Conservation (phyloP, 1,140 invertebrate species). For the Idris sp. region DNA sequence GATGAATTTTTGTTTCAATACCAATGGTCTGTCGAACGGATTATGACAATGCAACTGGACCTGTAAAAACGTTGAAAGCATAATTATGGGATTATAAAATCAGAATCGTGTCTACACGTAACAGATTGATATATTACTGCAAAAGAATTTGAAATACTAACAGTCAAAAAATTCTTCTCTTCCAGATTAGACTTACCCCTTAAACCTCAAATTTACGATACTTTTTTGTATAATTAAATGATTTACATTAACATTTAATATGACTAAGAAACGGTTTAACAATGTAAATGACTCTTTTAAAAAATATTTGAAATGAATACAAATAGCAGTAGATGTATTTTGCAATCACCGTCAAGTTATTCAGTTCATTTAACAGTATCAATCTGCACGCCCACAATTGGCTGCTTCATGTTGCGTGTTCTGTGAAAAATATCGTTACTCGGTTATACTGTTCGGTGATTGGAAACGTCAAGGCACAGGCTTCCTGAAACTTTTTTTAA, state of each 20-base stretch:
- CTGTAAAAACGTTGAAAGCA: constrained; percentile 36
- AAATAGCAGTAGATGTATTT: constrained; percentile 35
- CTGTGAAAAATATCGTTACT: constrained; percentile 54
- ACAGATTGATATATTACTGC: constrained; percentile 56
- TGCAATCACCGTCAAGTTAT: constrained; percentile 26
- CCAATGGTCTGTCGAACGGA: constrained; percentile 15
- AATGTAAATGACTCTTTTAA: too few species aligned
- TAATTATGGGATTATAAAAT: constrained; percentile 54
- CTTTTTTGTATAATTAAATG: too few species aligned
- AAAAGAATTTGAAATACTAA: constrained; percentile 38
- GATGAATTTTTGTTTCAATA: constrained; percentile 48
- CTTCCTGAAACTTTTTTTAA: constrained; percentile 58
- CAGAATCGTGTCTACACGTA: constrained; percentile 34
- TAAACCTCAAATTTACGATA: too few species aligned
- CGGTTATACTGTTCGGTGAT: constrained; percentile 58
- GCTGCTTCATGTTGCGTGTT: constrained; percentile 11
- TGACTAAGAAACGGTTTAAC: too few species aligned
- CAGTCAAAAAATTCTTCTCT: too few species aligned
- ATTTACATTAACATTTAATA: too few species aligned
- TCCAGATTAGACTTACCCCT: constrained; percentile 4
- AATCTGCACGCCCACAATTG: constrained; percentile 38
- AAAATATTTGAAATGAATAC: too few species aligned
- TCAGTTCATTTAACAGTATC: constrained; percentile 51
- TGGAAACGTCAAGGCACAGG: constrained; percentile 61
- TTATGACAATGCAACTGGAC: constrained; percentile 30